Evolutionary conservation across 2,888 invertebrate species (phyloP), one percentile per base, ranked within the genome.

Genomic region (Trichopria drosophilae): DNA sequence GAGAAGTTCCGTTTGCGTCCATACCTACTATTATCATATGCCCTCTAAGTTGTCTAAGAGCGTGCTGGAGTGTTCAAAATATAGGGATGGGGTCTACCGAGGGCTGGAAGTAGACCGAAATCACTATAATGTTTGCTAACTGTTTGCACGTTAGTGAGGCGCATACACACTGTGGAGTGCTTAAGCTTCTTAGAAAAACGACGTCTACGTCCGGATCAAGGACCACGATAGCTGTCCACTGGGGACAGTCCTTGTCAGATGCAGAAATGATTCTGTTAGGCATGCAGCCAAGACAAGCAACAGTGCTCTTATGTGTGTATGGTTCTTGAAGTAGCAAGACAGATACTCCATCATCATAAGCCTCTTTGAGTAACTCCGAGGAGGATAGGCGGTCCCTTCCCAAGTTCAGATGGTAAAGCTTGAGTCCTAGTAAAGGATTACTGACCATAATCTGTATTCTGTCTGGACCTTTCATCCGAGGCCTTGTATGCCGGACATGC

Each of bases 391-490:
- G 39, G 1, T 23, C 35, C 26, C 46, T 26, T 12, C 41, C n/a
- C 6, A 37, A 19, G 15, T 53, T 53, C 1, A 48, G 7, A 15
- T 53, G 53, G 4, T 35, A 9, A 5, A 53, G 22, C n/a, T 10
- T 31, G 12, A 31, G n/a, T n/a, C n/a, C n/a, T n/a, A n/a, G n/a
- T n/a, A n/a, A n/a, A n/a, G n/a, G n/a, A n/a, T n/a, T n/a, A n/a
- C n/a, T n/a, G n/a, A 15, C 15, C 43, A 32, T 43, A 43, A 12
- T 43, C 24, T 0, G 22, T 43, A 2, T 16, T 16, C n/a, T 23
- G 5, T 1, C n/a, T 19, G 1, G 39, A 12, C 7, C 35, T 6
- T 1, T 19, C 29, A 3, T 28, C 6, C 0, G 48, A 43, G 2
- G 24, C 12, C 4, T 23, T 35, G 1, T 36, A 18, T 2, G 49